These are phyloP conservation scores for Halcyon malimbica DNA, from an alignment of 2,113 vertebrate genomes.

Conservation along the genomic window DNA sequence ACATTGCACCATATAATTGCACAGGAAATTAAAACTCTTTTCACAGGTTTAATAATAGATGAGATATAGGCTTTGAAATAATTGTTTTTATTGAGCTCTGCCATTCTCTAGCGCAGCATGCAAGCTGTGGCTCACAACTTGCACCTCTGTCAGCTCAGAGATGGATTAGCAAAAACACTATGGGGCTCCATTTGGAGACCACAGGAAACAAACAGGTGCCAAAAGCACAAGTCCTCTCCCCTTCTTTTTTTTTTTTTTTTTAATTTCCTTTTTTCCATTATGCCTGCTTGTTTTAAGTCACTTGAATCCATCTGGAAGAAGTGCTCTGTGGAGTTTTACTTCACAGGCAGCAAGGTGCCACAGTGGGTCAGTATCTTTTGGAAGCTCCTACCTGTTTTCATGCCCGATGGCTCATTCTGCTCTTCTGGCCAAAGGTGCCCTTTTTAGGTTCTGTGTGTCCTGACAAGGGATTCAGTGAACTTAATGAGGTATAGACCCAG, in stretches of 20 bases:
- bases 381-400: neutral
- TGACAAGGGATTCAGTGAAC: neutral
- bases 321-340: neutral
- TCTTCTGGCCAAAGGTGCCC: neutral
- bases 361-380: neutral
- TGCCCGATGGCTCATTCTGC: neutral
- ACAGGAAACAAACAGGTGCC: slow-evolving; percentile 50
- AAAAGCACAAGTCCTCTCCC: slow-evolving; percentile 14
- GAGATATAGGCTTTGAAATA: slow-evolving; percentile 75
- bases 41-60: slow-evolving; percentile 82
- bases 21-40: slow-evolving; percentile 83
- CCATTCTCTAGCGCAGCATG: slow-evolving; percentile 48
- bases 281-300: neutral
- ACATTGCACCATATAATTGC: slow-evolving; percentile 77
- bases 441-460: neutral
- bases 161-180: slow-evolving; percentile 61
- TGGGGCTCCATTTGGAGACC: slow-evolving; percentile 33
- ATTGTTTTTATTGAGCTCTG: slow-evolving; percentile 81
- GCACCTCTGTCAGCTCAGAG: slow-evolving; percentile 53
- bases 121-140: slow-evolving; percentile 65
- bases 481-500: neutral
- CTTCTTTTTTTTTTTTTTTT: neutral
- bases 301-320: neutral
- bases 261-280: neutral
- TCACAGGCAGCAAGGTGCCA: neutral